Evolutionary conservation across 1,140 invertebrate genomes (phyloP).

Genomic region (Rhyzopertha dominica): DNA sequence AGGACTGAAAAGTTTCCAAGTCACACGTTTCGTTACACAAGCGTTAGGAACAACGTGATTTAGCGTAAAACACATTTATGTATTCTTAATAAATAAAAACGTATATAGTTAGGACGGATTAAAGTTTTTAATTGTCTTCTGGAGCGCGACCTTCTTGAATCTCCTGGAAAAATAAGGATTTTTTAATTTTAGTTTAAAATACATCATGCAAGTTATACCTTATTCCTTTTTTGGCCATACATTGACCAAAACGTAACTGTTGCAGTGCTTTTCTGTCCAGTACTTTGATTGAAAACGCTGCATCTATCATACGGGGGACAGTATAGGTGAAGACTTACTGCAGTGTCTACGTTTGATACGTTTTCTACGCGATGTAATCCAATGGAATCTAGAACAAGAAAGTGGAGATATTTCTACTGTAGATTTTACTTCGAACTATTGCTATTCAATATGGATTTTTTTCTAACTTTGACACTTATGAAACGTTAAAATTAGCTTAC

Average conservation of each 20-base stretch:
- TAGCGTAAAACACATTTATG: no score
- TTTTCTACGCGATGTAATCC: constrained; percentile 97
- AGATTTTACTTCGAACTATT: background rate
- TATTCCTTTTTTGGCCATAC: constrained; percentile 64
- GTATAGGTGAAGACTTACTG: constrained; percentile 93
- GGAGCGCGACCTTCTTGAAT: constrained; percentile 26
- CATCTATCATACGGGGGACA: constrained; percentile 90
- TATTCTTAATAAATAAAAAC: no score
- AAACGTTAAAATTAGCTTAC: no score
- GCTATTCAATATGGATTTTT: background rate
- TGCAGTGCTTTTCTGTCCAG: constrained; percentile 64
- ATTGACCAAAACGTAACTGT: constrained; percentile 90
- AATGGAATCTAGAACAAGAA: constrained; percentile 67
- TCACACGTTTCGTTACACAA: no score
- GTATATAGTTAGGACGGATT: no score
- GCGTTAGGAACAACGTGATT: no score
- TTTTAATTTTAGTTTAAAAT: constrained; percentile 5
- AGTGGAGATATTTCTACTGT: constrained; percentile 11
- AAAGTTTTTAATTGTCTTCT: constrained; percentile 28
- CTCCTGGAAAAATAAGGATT: constrained; percentile 24
- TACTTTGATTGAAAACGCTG: constrained; percentile 85
- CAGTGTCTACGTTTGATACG: constrained; percentile 76
- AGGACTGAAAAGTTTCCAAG: no score
- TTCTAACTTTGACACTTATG: no score
- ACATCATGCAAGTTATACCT: constrained; percentile 21